These are phyloP conservation scores for Palythoa heliodiscus DNA, from an alignment of 92 coral and sea anemone genomes.

Conservation along the genomic window DNA sequence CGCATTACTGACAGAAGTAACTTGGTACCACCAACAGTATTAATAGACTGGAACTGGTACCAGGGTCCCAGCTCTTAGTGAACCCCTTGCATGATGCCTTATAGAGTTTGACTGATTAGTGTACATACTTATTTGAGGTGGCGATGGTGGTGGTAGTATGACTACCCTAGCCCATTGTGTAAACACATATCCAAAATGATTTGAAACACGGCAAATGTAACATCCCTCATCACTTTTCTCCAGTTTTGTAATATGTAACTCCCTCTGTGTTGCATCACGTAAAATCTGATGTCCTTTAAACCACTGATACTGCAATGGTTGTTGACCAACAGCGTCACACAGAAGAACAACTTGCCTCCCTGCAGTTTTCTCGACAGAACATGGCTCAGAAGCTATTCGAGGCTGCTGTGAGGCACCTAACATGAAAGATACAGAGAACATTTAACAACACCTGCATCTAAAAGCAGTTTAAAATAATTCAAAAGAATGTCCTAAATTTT, in stretches of 20 bases:
- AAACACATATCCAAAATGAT: constrained; percentile 58
- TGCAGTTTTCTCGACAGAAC: constrained; percentile 42
- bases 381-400: constrained; percentile 59
- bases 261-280: constrained; percentile 53
- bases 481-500: no score
- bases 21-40: no score
- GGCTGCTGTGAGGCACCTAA: constrained; percentile 58
- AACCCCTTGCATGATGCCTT: no score
- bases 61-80: no score
- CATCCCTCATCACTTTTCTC: constrained; percentile 62
- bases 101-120: no score
- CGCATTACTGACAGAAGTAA: no score
- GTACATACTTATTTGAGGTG: neutral
- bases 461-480: no score
- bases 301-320: constrained; percentile 82
- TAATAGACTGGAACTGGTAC: no score
- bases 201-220: constrained; percentile 85
- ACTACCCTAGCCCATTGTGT: constrained; percentile 82
- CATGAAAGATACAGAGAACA: neutral
- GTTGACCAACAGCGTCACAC: constrained; percentile 73
- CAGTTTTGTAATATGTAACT: constrained; percentile 55
- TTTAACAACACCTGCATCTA: no score
- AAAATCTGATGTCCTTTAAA: constrained; percentile 64
- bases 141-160: constrained; percentile 49
- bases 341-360: constrained; percentile 56